Percentiles rank a stretch among this genome's conserved stretches.
phyloP scores from a whole-genome alignment of 2,113 vertebrate species.

The Callipepla californica region DNA sequence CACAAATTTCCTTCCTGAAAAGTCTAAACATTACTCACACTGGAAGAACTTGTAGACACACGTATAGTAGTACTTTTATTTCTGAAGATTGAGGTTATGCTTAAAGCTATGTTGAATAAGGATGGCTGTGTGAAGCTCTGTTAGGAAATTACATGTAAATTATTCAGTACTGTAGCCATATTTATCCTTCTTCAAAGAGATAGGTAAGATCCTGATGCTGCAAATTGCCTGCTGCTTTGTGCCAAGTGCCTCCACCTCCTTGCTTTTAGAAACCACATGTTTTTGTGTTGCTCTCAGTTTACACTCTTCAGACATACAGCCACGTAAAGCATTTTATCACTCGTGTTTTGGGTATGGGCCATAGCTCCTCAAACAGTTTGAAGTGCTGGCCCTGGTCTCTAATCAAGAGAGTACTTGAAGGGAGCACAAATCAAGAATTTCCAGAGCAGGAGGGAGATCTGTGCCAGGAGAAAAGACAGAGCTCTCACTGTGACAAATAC shows the following conservation, averaged over 20 bases:
- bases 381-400: neutral
- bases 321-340: neutral
- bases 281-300: neutral
- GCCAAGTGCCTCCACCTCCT: neutral
- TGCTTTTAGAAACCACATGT: neutral
- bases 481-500: neutral
- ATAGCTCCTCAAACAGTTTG: neutral
- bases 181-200: neutral
- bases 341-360: neutral
- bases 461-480: neutral
- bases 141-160: slow-evolving; percentile 53
- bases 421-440: neutral
- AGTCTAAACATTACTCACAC: neutral
- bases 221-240: neutral
- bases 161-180: slow-evolving; percentile 1
- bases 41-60: neutral
- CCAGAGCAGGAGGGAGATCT: neutral
- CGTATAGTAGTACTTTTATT: neutral
- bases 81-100: neutral
- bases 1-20: neutral
- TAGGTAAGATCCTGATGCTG: neutral
- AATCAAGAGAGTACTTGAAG: neutral
- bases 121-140: neutral
- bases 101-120: neutral
- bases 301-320: neutral